These are phyloP conservation scores for Setipinna tenuifilis DNA, from an alignment of 2,797 vertebrate species.

Conservation along the genomic window DNA sequence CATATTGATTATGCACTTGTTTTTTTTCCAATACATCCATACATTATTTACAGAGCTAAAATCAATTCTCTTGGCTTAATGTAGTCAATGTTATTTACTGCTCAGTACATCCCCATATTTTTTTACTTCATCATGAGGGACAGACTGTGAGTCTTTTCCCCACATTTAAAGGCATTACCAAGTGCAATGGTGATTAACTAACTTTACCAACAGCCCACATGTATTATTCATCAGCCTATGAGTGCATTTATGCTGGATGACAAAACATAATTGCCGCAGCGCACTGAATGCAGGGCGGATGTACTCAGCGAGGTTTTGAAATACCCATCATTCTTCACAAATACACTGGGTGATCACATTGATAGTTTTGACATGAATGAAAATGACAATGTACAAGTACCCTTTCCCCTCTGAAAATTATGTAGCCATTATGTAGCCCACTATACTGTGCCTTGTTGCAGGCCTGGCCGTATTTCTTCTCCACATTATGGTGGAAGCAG, in stretches of 20 bases:
- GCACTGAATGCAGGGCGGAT: neutral
- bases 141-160: neutral
- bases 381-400: neutral
- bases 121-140: slow-evolving; percentile 44
- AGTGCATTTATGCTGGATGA: slow-evolving; percentile 15
- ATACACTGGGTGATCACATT: neutral
- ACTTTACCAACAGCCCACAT: neutral
- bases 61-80: slow-evolving; percentile 73
- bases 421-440: neutral
- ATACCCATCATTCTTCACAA: neutral
- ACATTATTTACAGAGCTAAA: slow-evolving; percentile 68
- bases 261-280: neutral
- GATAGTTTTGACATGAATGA: slow-evolving; percentile 3
- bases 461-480: neutral
- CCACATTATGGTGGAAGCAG: neutral
- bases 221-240: slow-evolving; percentile 28
- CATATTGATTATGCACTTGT: slow-evolving; percentile 67
- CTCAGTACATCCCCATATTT: slow-evolving; percentile 64
- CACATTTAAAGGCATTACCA: neutral
- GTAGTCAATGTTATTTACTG: slow-evolving; percentile 73
- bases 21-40: slow-evolving; percentile 64
- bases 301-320: neutral
- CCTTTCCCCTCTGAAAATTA: neutral
- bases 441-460: neutral
- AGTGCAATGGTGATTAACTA: neutral